Evolutionary conservation across 2,113 vertebrate species (phyloP).

Genomic region (Steatornis caripensis): DNA sequence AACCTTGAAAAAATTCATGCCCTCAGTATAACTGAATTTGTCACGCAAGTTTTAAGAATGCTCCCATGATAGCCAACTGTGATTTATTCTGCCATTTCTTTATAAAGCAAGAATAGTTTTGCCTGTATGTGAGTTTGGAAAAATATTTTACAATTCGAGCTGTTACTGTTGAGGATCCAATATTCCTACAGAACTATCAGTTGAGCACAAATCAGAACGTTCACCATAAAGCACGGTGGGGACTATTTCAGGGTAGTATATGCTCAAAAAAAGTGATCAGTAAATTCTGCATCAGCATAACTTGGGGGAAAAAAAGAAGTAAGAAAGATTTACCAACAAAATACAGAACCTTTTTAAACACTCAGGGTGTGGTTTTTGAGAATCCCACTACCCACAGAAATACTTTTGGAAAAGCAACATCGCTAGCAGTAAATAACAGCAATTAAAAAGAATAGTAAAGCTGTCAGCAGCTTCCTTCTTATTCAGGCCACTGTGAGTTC

Average conservation of each 20-base stretch:
- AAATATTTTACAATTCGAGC: neutral
- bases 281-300: neutral
- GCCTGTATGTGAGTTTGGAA: neutral
- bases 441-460: neutral
- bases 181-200: neutral
- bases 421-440: neutral
- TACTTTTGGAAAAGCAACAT: neutral
- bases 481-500: neutral
- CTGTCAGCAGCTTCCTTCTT: conserved; percentile 3
- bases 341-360: neutral
- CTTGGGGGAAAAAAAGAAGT: neutral
- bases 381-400: neutral
- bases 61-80: neutral
- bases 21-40: neutral
- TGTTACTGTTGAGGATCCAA: neutral
- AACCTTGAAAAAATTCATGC: neutral
- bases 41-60: neutral
- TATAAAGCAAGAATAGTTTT: neutral
- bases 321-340: neutral
- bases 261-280: neutral
- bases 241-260: neutral
- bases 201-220: neutral
- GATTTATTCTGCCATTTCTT: neutral
- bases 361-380: neutral
- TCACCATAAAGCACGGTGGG: neutral